Evolutionary conservation across 1,140 invertebrate genomes (phyloP), one percentile per base, ranked within the genome.

Genomic region (Aphelinus certus): DNA sequence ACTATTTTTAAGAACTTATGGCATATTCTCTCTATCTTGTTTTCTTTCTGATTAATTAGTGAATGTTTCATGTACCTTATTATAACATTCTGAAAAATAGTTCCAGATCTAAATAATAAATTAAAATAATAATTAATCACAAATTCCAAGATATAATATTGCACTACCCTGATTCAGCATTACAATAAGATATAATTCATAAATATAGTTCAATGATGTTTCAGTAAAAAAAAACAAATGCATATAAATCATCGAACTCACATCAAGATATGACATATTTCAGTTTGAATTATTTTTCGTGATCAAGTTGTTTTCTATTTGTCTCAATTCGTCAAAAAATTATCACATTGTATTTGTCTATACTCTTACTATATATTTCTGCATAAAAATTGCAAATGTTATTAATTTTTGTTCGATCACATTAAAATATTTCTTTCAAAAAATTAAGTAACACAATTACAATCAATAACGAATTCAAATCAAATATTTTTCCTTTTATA

Each of bases 81-180:
- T 45, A 43, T 62, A 45, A 45, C 43, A 46, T 62, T 45, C 43
- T 6, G 6, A 3, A 65, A 49, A 58, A 61, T 43, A 42, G 7
- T 70, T n/a, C n/a, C n/a, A n/a, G n/a, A n/a, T 69, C 10, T 48
- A 57, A 58, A 61, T 51, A 61, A 70, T 60, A 70, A 70, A 70
- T 70, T 61, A 60, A 42, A 5, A 47, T 51, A 70, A 43, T 51
- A 10, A 10, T 70, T 48, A 61, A 70, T 70, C 26, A 70, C 48
- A 70, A 61, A 60, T 56, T 60, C 45, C 42, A 70, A 3, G 45
- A 51, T 61, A 51, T 60, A 70, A 61, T 49, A 70, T 70, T 60
- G 56, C 49, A 60, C 49, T 48, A 49, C 47, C n/a, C 5, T 68
- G 42, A 68, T 57, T n/a, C 57, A 26, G 47, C 57, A 45, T 68